These are phyloP conservation scores for Rhynchonycteris naso DNA, from an alignment of 2,797 vertebrate genomes.

Conservation along the genomic window DNA sequence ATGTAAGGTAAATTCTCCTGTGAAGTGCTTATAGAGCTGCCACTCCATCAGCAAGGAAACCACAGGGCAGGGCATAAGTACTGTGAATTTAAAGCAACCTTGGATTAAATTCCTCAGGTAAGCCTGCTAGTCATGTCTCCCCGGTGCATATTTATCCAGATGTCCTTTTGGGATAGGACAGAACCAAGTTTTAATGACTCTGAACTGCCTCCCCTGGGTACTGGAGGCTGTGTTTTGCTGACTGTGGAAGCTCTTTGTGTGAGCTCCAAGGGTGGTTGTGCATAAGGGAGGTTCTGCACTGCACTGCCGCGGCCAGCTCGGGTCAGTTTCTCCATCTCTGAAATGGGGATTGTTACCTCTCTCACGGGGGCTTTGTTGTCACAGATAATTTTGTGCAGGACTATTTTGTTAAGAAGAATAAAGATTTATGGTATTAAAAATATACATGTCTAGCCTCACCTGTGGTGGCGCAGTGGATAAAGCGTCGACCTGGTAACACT, in stretches of 20 bases:
- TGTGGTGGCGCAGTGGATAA: no score
- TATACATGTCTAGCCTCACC: constrained; percentile 52
- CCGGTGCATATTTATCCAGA: constrained; percentile 49
- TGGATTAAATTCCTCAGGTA: constrained; percentile 43
- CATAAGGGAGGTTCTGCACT: background rate
- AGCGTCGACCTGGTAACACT: no score
- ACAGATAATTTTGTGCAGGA: background rate
- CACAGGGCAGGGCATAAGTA: constrained; percentile 16
- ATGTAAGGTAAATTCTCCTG: constrained; percentile 37
- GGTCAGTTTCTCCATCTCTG: constrained; percentile 54
- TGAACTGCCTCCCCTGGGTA: constrained; percentile 28
- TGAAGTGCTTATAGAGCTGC: constrained; percentile 55
- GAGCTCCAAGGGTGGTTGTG: background rate
- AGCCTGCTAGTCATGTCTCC: constrained; percentile 38
- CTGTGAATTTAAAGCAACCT: constrained; percentile 43
- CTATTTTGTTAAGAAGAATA: constrained; percentile 60
- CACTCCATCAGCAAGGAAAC: constrained; percentile 11
- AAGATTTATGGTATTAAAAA: constrained; percentile 65
- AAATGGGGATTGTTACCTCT: constrained; percentile 39
- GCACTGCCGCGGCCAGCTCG: accelerated
- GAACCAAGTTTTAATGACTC: background rate
- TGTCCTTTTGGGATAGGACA: constrained; percentile 52
- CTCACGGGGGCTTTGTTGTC: background rate
- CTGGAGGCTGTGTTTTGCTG: constrained; percentile 63
- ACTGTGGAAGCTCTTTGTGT: background rate